Conservation (phyloP, 2,888 invertebrate genomes). For the Chymomyza fuscimana region DNA sequence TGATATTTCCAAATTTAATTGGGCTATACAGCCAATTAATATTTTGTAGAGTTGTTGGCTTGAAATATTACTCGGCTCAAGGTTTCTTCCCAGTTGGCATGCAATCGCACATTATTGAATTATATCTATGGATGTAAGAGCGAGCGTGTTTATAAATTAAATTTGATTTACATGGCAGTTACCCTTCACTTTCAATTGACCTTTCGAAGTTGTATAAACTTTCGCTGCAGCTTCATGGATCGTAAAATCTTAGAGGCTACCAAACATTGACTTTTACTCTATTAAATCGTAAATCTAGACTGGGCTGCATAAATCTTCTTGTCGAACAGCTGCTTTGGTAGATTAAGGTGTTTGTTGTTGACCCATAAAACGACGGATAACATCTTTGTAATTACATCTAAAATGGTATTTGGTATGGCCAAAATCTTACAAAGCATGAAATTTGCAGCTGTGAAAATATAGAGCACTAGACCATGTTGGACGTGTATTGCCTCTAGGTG, state of each 20-base stretch:
- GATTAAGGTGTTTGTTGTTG: slow-evolving; percentile 31
- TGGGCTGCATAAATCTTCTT: slow-evolving; percentile 5
- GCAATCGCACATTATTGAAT: slow-evolving; percentile 22
- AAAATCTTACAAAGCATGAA: slow-evolving; percentile 44
- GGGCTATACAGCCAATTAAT: slow-evolving; percentile 26
- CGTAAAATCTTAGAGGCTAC: neutral
- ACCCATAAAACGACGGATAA: slow-evolving; percentile 46
- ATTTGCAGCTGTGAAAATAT: slow-evolving; percentile 58
- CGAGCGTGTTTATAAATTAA: neutral
- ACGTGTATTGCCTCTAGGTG: slow-evolving; percentile 29
- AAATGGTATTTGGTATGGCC: slow-evolving; percentile 28
- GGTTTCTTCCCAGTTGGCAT: slow-evolving; percentile 14
- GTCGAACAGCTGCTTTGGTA: slow-evolving; percentile 25
- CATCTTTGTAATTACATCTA: slow-evolving; percentile 58
- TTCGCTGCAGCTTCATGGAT: neutral
- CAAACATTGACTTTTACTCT: neutral
- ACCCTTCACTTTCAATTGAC: slow-evolving; percentile 23
- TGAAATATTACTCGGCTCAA: slow-evolving; percentile 16
- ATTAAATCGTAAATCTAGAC: neutral
- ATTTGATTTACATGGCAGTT: too few relatives aligned
- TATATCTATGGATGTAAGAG: neutral
- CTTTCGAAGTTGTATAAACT: neutral
- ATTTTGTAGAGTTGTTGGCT: neutral
- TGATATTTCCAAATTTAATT: slow-evolving; percentile 21
- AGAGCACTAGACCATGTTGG: slow-evolving; percentile 14